A percentile compares a stretch with the other conserved stretches of the same genome.
Evolutionary conservation across 2,888 invertebrate genomes (phyloP).

Genomic region (Leptinotarsa peninsularis): DNA sequence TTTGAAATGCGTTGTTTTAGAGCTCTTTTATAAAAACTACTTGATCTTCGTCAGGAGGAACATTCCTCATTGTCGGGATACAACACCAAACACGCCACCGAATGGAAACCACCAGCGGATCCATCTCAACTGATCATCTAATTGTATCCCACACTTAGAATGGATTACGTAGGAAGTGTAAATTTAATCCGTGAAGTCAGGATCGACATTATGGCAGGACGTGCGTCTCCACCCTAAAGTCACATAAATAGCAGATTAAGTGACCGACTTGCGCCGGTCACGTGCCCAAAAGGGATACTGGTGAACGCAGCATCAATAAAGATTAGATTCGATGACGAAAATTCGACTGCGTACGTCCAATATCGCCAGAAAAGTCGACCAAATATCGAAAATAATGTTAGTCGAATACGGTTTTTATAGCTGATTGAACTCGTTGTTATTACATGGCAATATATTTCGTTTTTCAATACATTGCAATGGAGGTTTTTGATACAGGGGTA

Average conservation of each 20-base stretch:
- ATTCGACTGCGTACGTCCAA: neutral
- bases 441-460: no score
- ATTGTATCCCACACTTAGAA: slow-evolving; percentile 40
- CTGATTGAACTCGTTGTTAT: no score
- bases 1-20: no score
- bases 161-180: slow-evolving; percentile 52
- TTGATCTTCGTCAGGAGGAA: no score
- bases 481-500: no score
- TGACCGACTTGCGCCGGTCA: slow-evolving; percentile 66
- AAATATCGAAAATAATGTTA: neutral
- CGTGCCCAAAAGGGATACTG: slow-evolving; percentile 55
- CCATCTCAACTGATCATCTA: slow-evolving; percentile 2
- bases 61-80: no score
- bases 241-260: slow-evolving; percentile 68
- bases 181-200: slow-evolving; percentile 55
- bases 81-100: no score
- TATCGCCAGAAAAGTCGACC: neutral
- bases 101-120: neutral
- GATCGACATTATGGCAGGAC: slow-evolving; percentile 48
- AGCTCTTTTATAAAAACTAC: no score
- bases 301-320: slow-evolving; percentile 57
- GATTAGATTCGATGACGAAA: slow-evolving; percentile 51
- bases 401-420: no score
- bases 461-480: no score
- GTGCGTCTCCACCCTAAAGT: slow-evolving; percentile 62